These are phyloP conservation scores for Hesperophylax magnus DNA, from an alignment of 1,140 invertebrate genomes.

Conservation along the genomic window DNA sequence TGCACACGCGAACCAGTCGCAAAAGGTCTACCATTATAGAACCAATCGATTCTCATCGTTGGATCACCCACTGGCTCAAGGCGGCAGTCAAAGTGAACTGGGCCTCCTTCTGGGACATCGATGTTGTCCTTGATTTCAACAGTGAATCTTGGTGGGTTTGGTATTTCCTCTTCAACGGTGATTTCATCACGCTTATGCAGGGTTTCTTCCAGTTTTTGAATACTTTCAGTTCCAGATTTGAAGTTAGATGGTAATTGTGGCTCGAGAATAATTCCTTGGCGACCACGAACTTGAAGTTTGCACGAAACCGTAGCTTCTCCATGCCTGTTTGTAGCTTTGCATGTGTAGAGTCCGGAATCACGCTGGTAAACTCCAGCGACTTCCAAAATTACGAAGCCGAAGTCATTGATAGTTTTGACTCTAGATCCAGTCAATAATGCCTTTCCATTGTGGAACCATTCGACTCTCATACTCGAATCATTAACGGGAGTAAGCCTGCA, in stretches of 20 bases:
- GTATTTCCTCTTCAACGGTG: slow-evolving; percentile 84
- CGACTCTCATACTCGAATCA: slow-evolving; percentile 93
- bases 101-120: slow-evolving; percentile 88
- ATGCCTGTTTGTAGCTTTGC: slow-evolving; percentile 91
- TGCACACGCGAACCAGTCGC: slow-evolving; percentile 91
- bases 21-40: slow-evolving; percentile 91
- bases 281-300: slow-evolving; percentile 86
- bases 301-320: slow-evolving; percentile 91
- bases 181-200: slow-evolving; percentile 91
- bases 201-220: slow-evolving; percentile 91
- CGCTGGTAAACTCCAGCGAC: slow-evolving; percentile 89
- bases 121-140: slow-evolving; percentile 88
- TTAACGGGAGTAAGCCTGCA: slow-evolving; percentile 91
- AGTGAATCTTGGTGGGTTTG: slow-evolving; percentile 87
- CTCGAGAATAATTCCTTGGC: slow-evolving; percentile 90
- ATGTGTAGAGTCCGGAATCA: slow-evolving; percentile 91
- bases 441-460: slow-evolving; percentile 98
- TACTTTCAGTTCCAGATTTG: slow-evolving; percentile 87
- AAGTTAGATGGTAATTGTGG: slow-evolving; percentile 92
- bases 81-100: slow-evolving; percentile 92
- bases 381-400: slow-evolving; percentile 94
- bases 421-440: slow-evolving; percentile 88
- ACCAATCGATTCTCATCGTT: slow-evolving; percentile 94
- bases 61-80: slow-evolving; percentile 90
- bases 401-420: slow-evolving; percentile 93